Percentiles rank a stretch among this genome's conserved stretches.
Conservation (phyloP, 2,888 invertebrate species). For the Nemoura dubitans region DNA sequence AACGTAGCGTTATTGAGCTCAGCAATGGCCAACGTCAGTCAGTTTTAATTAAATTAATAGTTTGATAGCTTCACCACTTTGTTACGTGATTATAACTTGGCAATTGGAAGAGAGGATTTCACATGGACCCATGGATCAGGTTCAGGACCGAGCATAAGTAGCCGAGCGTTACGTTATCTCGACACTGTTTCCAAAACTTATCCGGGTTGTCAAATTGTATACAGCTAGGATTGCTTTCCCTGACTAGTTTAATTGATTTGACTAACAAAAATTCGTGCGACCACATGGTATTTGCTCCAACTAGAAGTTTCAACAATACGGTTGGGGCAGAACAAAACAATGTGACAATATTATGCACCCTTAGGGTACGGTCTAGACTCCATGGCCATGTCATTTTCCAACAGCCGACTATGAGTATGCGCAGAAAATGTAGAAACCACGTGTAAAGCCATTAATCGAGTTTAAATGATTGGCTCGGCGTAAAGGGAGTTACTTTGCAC, state of each 20-base stretch:
- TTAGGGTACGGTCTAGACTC: neutral
- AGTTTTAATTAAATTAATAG: neutral
- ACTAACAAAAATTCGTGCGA: neutral
- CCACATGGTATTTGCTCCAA: neutral
- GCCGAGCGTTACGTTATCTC: neutral
- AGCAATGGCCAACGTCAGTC: neutral
- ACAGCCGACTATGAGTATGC: neutral
- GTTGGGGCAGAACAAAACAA: neutral
- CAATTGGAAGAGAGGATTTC: neutral
- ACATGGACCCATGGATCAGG: no score
- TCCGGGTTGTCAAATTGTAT: neutral
- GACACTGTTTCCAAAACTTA: neutral
- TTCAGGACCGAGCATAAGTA: neutral
- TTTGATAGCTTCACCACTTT: neutral
- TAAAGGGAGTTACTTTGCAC: neutral
- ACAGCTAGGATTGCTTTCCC: neutral
- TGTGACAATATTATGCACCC: neutral
- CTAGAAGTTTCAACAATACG: neutral
- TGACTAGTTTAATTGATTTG: neutral
- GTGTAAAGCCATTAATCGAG: neutral
- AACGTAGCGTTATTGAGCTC: neutral
- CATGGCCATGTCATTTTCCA: neutral
- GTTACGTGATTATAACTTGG: no score
- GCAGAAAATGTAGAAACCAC: neutral
- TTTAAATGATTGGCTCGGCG: neutral